Percentiles rank a stretch among this genome's conserved stretches.
Evolutionary conservation across 2,888 invertebrate species (phyloP).

Genomic region (Lordiphosa andalusiaca): DNA sequence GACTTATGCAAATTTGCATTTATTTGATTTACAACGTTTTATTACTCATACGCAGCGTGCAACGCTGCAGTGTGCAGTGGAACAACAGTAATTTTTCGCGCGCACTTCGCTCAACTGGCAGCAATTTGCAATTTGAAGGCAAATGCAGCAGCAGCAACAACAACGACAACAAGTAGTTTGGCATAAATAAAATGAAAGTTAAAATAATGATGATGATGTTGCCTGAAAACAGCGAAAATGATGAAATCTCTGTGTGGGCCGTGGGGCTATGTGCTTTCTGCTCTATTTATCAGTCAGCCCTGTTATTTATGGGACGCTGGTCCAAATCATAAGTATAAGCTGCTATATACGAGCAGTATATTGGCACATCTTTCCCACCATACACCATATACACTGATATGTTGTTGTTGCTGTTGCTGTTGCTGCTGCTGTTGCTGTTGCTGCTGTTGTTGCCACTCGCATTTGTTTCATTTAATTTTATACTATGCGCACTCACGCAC

Average conservation of each 20-base stretch:
- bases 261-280: conserved; percentile 23
- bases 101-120: conserved; percentile 50
- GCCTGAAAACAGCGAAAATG: conserved; percentile 21
- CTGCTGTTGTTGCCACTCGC: conserved; percentile 46
- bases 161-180: conserved; percentile 7
- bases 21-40: conserved; percentile 12
- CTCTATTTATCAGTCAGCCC: conserved; percentile 12
- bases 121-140: conserved; percentile 48
- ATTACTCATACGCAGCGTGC: conserved; percentile 61
- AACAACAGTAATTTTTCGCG: conserved; percentile 36
- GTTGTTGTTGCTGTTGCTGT: conserved; percentile 3
- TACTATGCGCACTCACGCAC: conserved; percentile 73
- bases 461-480: conserved; percentile 64
- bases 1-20: conserved; percentile 7
- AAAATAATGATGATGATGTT: conserved; percentile 23
- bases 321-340: conserved; percentile 48
- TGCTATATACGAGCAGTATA: conserved; percentile 36
- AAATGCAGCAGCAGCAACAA: conserved; percentile 1
- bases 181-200: conserved; percentile 23
- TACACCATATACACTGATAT: conserved; percentile 37
- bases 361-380: conserved; percentile 47
- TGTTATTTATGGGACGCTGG: conserved; percentile 41
- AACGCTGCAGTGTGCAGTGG: conserved; percentile 15
- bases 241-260: conserved; percentile 30
- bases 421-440: conserved; percentile 16